phyloP scores from a whole-genome alignment of 2,888 invertebrate genomes.

The Litoditis marina region DNA sequence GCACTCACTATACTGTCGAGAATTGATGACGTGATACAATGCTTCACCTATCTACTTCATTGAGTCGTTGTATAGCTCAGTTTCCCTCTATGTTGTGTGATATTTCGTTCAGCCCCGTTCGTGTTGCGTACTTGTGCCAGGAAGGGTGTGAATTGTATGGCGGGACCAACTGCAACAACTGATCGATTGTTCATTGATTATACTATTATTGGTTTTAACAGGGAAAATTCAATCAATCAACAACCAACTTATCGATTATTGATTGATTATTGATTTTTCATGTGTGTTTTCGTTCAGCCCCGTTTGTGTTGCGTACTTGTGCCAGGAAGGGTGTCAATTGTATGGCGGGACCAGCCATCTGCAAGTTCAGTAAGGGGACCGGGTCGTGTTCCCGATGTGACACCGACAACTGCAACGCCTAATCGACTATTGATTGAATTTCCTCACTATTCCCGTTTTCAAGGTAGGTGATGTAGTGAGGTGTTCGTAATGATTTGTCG shows the following conservation, averaged over 20 bases:
- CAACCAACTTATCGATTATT: conserved; percentile 26
- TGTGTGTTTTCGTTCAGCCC: conserved; percentile 43
- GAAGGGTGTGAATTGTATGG: conserved; percentile 47
- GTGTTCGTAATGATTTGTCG: too few species aligned
- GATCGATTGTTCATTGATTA: conserved; percentile 47
- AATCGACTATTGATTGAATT: background rate
- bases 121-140: conserved; percentile 51
- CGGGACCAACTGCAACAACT: conserved; percentile 52
- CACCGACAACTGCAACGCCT: conserved; percentile 48
- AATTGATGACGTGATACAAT: too few species aligned
- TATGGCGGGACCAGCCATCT: conserved; percentile 54
- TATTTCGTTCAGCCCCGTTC: conserved; percentile 48
- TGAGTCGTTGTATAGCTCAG: too few species aligned
- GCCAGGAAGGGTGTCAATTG: conserved; percentile 48
- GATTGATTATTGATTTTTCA: too few species aligned
- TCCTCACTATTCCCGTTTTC: background rate
- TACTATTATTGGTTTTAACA: too few species aligned
- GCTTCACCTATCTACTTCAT: too few species aligned
- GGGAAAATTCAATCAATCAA: too few species aligned
- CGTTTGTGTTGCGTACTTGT: conserved; percentile 52
- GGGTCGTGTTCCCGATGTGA: conserved; percentile 53
- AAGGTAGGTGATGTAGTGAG: too few species aligned
- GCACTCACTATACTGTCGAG: too few species aligned
- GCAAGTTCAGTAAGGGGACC: conserved; percentile 51
- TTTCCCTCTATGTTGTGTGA: too few species aligned